Base-by-base conservation (phyloP, 2,888 invertebrate species). In the Zeuzera pyrina region DNA sequence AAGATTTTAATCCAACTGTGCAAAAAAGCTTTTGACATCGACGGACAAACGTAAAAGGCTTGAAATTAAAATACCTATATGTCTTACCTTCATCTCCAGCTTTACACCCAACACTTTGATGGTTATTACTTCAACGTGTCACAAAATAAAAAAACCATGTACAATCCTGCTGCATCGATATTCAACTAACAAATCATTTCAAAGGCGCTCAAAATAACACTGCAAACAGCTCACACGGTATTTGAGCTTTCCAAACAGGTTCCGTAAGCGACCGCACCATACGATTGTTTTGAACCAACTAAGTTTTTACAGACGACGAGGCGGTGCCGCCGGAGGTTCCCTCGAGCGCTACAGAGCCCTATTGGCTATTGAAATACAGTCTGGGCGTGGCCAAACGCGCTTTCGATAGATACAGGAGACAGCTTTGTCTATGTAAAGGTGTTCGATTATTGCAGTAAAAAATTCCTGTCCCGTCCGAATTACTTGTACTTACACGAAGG, bases 81-180 rank as follows among this genome's bases (percentile, higher is more conserved):
- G 15, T 36, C 68, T 60, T 46, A 76, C 78, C 78, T 78, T 78
- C 78, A 78, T 78, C 49, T 77, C 74, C 51, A 65, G 41, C 50
- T 73, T 73, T 38, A 71, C 67, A 46, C 61, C 64, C 62, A 72
- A 66, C 76, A 74, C 72, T 57, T 67, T 70, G 66, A 42, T 49
- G 48, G 52, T 36, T 57, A 43, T 38, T 40, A 41, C 38, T 46
- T 45, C 38, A 49, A 43, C 39, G 38, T 45, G 43, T 45, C 62
- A 69, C 65, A 55, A 57, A 58, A 62, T 52, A 57, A 59, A 65
- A 50, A 54, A 52, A 52, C 50, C 51, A 42, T 36, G 30, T 36
- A 34, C 35, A 35, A 31, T 28, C 39, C 48, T 32, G 39, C 21
- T 15, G 29, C 39, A 43, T 37, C 47, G 36, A 45, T 55, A 56